Conservation (phyloP, 1,140 invertebrate species). For the Cephus cinctus region DNA sequence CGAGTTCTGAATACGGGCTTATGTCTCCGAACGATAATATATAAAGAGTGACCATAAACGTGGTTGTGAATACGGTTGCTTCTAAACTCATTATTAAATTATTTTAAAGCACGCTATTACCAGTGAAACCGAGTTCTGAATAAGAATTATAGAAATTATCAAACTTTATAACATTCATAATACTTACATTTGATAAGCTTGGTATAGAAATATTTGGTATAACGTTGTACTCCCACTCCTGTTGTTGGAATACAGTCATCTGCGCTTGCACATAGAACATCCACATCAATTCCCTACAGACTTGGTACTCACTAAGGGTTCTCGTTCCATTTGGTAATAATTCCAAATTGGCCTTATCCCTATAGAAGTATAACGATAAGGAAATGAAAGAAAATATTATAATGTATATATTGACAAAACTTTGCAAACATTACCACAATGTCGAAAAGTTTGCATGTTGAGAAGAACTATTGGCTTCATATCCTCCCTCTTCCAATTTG, state of each 20-base stretch:
- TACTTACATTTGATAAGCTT: slow-evolving; percentile 45
- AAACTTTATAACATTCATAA: too few species aligned
- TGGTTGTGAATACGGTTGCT: too few species aligned
- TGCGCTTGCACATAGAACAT: slow-evolving; percentile 42
- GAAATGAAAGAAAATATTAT: slow-evolving; percentile 8
- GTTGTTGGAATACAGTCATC: slow-evolving; percentile 41
- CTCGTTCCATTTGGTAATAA: slow-evolving; percentile 25
- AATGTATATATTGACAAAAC: slow-evolving; percentile 6
- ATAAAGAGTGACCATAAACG: too few species aligned
- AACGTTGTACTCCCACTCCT: slow-evolving; percentile 30
- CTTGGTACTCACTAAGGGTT: slow-evolving; percentile 49
- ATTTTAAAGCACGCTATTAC: too few species aligned
- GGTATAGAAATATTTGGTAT: slow-evolving; percentile 44
- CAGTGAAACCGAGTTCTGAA: too few species aligned
- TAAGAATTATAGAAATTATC: too few species aligned
- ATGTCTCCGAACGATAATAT: too few species aligned
- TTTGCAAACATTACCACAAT: slow-evolving; percentile 35
- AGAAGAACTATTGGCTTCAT: slow-evolving; percentile 37
- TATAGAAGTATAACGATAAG: slow-evolving; percentile 14
- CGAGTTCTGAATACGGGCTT: too few species aligned
- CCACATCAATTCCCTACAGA: slow-evolving; percentile 49
- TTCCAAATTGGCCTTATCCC: slow-evolving; percentile 34
- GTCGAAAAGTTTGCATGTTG: slow-evolving; percentile 36
- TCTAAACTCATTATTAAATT: too few species aligned
- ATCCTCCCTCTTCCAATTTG: slow-evolving; percentile 36